Base-by-base conservation (phyloP, 1,140 invertebrate genomes). In the Semibalanus balanoides region DNA sequence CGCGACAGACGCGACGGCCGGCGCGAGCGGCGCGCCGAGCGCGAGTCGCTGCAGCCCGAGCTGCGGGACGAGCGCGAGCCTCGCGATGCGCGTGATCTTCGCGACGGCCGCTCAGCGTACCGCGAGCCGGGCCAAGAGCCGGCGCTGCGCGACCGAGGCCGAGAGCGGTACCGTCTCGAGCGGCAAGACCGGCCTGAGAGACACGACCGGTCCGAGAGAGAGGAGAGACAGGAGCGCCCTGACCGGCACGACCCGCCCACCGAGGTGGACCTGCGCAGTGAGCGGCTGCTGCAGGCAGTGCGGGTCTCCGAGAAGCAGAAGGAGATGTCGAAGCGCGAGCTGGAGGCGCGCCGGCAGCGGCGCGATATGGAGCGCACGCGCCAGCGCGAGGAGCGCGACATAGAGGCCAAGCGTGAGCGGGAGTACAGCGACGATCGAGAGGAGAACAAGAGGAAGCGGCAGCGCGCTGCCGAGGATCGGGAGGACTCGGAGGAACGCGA, bases 261-360 rank as follows among this genome's bases (percentile, higher is more conserved):
- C 5, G 80, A 82, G 74, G 28, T 31, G 22, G n/a, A 31, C n/a
- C 29, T 30, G 30, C 35, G 70, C 9, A 31, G 28, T 43, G 73
- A 74, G 31, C 64, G 30, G 5, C 76, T 51, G 28, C 29, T 75
- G 73, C 31, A 79, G 9, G 51, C 64, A 64, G 40, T 31, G 81
- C 85, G 90, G 70, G 91, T 92, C 84, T 91, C 89, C 87, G 89
- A 89, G 0, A 87, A 90, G 76, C 87, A 90, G 73, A 92, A 92
- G 82, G 89, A 92, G 82, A 87, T 88, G 74, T 91, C 89, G 0
- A 81, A 85, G 73, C 78, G 87, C 7, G 87, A 88, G 77, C 80
- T 87, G 7, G 77, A 79, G 71, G 74, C 64, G 5, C 79, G 76
- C 77, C 80, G 79, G 7, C 80, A 75, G 79, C 84, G 87, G 77